Evolutionary conservation across 1,140 invertebrate species (phyloP).

Genomic region (Apis cerana): DNA sequence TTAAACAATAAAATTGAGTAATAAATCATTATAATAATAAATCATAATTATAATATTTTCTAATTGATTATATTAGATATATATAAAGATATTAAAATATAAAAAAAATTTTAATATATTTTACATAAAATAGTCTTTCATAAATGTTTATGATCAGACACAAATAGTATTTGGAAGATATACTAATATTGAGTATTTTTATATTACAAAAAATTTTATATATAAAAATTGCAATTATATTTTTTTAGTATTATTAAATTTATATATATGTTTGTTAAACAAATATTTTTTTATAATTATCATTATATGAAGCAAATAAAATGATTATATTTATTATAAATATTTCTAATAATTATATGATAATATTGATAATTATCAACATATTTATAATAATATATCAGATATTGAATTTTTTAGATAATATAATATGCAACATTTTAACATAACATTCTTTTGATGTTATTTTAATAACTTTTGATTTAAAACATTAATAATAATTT

Average conservation of each 20-base stretch:
- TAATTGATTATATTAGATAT: background rate
- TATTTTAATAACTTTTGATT: background rate
- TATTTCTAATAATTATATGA: background rate
- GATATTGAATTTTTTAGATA: background rate
- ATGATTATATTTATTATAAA: constrained; percentile 2
- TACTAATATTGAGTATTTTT: background rate
- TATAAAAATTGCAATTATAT: background rate
- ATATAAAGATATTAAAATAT: constrained; percentile 6
- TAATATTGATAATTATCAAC: too few relatives aligned
- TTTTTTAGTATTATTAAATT: background rate
- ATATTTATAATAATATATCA: background rate
- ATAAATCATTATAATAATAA: constrained; percentile 2
- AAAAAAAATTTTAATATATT: background rate
- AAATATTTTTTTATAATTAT: background rate
- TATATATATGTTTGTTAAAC: background rate
- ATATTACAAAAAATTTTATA: constrained; percentile 1
- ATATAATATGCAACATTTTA: background rate
- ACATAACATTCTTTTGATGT: constrained; percentile 1
- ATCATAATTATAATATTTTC: background rate
- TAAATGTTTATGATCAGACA: background rate
- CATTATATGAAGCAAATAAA: background rate
- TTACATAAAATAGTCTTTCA: background rate
- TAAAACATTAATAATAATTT: background rate
- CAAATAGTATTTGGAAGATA: constrained; percentile 5
- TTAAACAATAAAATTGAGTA: background rate